Base-by-base conservation (phyloP, 2,888 invertebrate species). In the Diogma glabrata region DNA sequence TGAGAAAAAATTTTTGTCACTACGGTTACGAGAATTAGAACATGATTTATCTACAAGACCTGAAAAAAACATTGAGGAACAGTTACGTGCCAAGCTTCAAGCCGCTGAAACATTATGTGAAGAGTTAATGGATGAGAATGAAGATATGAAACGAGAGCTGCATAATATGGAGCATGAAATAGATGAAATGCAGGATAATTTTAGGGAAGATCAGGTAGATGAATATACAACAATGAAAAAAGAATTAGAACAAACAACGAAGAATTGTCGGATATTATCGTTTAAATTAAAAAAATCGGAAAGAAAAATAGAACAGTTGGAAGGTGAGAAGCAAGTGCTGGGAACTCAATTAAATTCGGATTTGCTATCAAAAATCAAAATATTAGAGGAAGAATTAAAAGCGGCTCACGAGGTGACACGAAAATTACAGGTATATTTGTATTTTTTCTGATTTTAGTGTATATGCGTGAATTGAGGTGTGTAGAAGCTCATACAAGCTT, bases 171-270 rank as follows among this genome's bases (percentile, higher is more conserved):
- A 95, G 65, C 88, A 92, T 57, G 99, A 99, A 73, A 94, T 99
- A 71, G 97, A 99, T 64, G 99, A 99, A 71, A 86, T 99, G 83
- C 96, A 97, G 67, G 97, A 97, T 65, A 91, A 88, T 65, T 93
- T 92, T 68, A 81, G 87, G 76, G 97, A 97, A 67, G 96, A 96
- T 62, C 96, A 97, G 72, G 92, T 91, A 7, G 92, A 95, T 62
- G 97, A 96, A 66, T 96, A 96, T 65, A 84, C 90, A 3, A 89
- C 89, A 50, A 69, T 99, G 48, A 88, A 95, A 72, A 87, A 93
- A 64, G 96, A 96, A 68, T 76, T 99, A 58, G 97, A 99, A 64
- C 90, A 92, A 64, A 90, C 93, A 3, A 92, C 93, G 47, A 99
- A 99, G 69, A 97, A 97, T 72, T 97, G 97, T 72, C 79, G 99